phyloP scores from a whole-genome alignment of 1,140 invertebrate genomes.

The Plutomurus gul region DNA sequence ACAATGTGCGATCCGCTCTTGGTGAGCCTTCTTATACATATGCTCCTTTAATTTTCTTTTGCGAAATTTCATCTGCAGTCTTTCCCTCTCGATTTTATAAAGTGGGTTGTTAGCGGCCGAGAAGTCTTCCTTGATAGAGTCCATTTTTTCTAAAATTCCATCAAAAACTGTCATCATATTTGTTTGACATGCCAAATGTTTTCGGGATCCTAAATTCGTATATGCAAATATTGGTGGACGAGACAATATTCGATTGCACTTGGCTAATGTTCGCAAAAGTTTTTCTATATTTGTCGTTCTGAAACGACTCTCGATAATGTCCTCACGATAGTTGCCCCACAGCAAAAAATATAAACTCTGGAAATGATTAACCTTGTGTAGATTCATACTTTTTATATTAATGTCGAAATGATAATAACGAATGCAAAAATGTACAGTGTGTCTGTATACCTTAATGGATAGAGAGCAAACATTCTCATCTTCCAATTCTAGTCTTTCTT shows the following conservation, averaged over 20 bases:
- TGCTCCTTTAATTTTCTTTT: background rate
- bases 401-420: background rate
- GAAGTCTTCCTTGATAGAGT: background rate
- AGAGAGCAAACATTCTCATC: slow-evolving; percentile 32
- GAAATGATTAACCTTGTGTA: background rate
- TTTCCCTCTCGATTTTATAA: background rate
- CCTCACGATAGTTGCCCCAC: background rate
- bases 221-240: background rate
- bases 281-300: background rate
- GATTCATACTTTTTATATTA: background rate
- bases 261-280: background rate
- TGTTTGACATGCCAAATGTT: background rate
- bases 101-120: background rate
- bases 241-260: background rate
- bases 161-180: background rate
- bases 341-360: background rate
- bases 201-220: background rate
- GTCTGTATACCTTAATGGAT: slow-evolving; percentile 37
- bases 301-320: background rate
- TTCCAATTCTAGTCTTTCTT: background rate
- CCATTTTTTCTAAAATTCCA: background rate
- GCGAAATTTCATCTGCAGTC: background rate
- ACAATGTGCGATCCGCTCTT: background rate
- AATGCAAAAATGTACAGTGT: background rate
- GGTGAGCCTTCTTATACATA: background rate